Base-by-base conservation (phyloP, 2,113 vertebrate species). In the Vulpes vulpes region DNA sequence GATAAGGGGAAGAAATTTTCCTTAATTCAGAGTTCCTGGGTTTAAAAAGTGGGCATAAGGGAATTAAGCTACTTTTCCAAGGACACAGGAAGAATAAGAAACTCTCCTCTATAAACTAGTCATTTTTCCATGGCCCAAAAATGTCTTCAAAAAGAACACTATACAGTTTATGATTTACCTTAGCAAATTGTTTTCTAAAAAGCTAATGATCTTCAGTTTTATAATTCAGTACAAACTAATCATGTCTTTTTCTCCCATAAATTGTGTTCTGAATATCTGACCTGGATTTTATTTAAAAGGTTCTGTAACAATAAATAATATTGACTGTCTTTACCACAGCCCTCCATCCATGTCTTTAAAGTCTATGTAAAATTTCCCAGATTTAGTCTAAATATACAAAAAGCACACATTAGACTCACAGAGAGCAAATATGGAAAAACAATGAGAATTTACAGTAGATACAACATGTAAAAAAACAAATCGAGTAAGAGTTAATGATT, bases 121-220 rank as follows among this genome's bases (percentile, higher is more conserved):
- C 53, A 35, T 35, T 91, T 91, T 83, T 51, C 27, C 15, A 84
- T 10, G 43, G 15, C 2, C 11, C 12, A 20, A 84, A 95, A 95
- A 55, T 62, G 89, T 62, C 5, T 15, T 71, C 51, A 32, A 73
- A 95, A 91, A 71, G 51, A 91, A 71, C 6, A 60, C 38, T 88
- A 8, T 43, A 38, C 10, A 53, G 38, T 73, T 89, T 60, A 86
- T 90, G 5, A 83, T 79, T 92, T 97, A 86, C 71, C 43, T 93
- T 88, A 57, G 38, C 15, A 94, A 97, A 87, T 71, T 55, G 19
- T 69, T 96, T 95, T 85, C 22, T 87, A 30, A 62, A 95, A 62
- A 74, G 11, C n/a, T 92, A 97, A 94, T 87, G 92, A 92, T 92
- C 84, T 78, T 97, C 60, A 59, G 4, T 90, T 97, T 95, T 87